Base-by-base conservation (phyloP, 64 coral and sea anemone species). In the Catalaphyllia jardinei region DNA sequence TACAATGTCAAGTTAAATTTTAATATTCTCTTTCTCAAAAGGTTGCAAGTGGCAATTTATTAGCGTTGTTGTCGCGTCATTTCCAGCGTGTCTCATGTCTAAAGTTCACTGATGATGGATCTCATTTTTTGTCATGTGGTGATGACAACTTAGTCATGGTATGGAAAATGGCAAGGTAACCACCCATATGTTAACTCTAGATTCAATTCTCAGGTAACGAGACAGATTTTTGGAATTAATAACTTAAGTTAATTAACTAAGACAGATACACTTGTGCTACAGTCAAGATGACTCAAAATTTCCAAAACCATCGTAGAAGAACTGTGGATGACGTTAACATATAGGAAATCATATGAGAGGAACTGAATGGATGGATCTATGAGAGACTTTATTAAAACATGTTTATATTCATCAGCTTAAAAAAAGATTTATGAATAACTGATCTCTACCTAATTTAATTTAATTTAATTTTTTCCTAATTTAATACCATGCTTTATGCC, bases 131-230 rank as follows among this genome's bases (percentile, higher is more conserved):
- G 19, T 98, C 96, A 88, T 94, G 82, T 75, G 96, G 93, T 78
- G 91, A 98, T 85, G 96, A 98, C 39, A 98, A 98, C 86, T 77
- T 98, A 71, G 93, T 98, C 1, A 90, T 95, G 51, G 93, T 92
- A 3, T 98, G 96, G 96, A 71, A 82, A 51, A 78, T 98, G 84
- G 82, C 88, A 77, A 92, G 90, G 96, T 98, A 89, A 67, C 35
- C 38, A 67, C 35, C 38, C 59, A 10, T 69, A n/a, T 11, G 0
- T 11, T 25, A 69, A 20, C 10, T 69, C 24, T 69, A 22, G 29
- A 46, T 46, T 46, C 4, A 46, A 0, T 46, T 69, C 65, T 25
- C 4, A 25, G 24, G 24, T 0, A 69, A 4, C 8, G 20, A 29
- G 22, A 46, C 6, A 8, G 1, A 46, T 0, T 46, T 46, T 46